A percentile compares a stretch with the other conserved stretches of the same genome.
These are phyloP conservation scores for Himantopus leucocephalus DNA, from an alignment of 2,113 vertebrate species.

Conservation along the genomic window DNA sequence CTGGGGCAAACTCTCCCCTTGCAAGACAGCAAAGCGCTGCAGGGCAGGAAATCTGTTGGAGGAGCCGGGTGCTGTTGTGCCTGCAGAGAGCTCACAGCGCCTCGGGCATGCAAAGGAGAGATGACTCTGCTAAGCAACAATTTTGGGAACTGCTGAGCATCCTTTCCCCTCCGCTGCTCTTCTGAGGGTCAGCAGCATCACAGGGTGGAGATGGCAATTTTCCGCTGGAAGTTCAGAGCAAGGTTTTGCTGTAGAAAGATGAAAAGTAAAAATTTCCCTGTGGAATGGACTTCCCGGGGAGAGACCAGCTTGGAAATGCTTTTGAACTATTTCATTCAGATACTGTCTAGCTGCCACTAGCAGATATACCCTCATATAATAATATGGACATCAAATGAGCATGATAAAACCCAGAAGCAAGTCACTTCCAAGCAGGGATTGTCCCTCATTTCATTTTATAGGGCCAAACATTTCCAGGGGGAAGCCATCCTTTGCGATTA, in stretches of 20 bases:
- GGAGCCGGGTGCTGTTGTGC: neutral
- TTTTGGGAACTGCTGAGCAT: neutral
- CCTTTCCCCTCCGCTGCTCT: neutral
- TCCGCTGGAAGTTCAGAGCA: neutral
- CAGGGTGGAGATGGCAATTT: neutral
- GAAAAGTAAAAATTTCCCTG: neutral
- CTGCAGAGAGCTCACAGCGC: neutral
- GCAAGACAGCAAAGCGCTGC: neutral
- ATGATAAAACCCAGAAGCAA: neutral
- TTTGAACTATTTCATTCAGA: neutral
- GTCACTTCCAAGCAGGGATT: neutral
- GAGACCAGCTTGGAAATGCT: neutral
- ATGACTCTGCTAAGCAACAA: fast-evolving
- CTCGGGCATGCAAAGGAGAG: neutral
- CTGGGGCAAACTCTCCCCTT: neutral
- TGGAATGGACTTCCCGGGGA: fast-evolving
- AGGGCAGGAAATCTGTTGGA: neutral
- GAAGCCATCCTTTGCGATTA: neutral
- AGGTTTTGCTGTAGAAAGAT: neutral
- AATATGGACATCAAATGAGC: neutral
- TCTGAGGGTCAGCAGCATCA: neutral
- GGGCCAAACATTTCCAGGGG: neutral
- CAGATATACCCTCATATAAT: neutral
- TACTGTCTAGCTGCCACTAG: neutral
- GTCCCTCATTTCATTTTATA: neutral